Base-by-base conservation (phyloP, 2,888 invertebrate species). In the Nemurella pictetii region DNA sequence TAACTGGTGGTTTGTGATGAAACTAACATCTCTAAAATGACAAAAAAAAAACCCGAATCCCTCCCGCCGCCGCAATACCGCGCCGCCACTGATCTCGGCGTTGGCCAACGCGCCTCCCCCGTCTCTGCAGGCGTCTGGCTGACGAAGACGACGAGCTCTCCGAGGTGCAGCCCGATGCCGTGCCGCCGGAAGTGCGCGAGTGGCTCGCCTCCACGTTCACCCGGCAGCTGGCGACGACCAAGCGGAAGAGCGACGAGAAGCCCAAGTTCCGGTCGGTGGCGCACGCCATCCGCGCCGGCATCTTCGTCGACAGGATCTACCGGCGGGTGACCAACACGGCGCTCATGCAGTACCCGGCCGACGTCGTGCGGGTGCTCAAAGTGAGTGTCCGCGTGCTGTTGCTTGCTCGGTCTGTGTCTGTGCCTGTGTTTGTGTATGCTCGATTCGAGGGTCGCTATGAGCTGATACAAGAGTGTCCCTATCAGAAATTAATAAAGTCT, bases 181-280 rank as follows among this genome's bases (percentile, higher is more conserved):
- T 98, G 83, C 98, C 98, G 74, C 97, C 96, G 86, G 98, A 98
- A 90, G 98, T 98, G 77, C 94, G 98, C 88, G 98, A 98, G 91
- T 98, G 98, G 98, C 92, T 98, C 90, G 98, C 98, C 85, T 96
- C 98, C 86, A 98, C 98, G 80, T 98, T 98, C 91, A 99, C 98
- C 72, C 93, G 98, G 87, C 97, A 97, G 90, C 92, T 96, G 91
- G 95, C 95, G 86, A 95, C 95, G 85, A 94, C 95, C 85, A 94
- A 95, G 87, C 93, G 94, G 89, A 94, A 94, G 91, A 93, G 93
- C 36, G 95, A 95, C 88, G 96, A 96, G 90, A 96, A 95, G 89
- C 96, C 96, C 20, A 96, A 97, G 91, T 98, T 98, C 92, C 95
- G 97, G 85, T 96, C 97, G 86, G 98, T 99, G 87, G 98, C 98